Evolutionary conservation across 2,888 invertebrate species (phyloP).

Genomic region (Trachelus troglodyta): DNA sequence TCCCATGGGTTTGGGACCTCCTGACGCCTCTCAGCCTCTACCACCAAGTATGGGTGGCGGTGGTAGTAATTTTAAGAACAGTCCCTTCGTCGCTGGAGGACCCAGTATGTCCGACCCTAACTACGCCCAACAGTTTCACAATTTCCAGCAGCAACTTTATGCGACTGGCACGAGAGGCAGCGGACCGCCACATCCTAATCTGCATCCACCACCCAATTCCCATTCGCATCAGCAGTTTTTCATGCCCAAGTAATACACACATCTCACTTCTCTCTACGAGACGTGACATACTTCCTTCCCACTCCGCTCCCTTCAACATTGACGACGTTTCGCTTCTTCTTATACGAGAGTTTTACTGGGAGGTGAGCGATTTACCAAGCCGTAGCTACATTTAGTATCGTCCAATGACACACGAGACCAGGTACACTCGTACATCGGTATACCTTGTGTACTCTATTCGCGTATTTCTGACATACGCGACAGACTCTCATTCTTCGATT

Average conservation of each 20-base stretch:
- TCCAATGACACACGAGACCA: neutral
- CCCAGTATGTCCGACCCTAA: constrained; percentile 90
- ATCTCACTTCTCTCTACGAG: neutral
- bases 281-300: neutral
- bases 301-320: neutral
- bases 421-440: neutral
- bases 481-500: neutral
- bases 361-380: neutral
- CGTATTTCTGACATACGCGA: neutral
- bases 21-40: constrained; percentile 78
- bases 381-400: neutral
- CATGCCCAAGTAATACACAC: constrained; percentile 62
- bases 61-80: constrained; percentile 76
- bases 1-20: constrained; percentile 69
- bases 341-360: neutral
- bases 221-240: constrained; percentile 67
- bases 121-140: constrained; percentile 95
- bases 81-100: constrained; percentile 82
- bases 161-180: constrained; percentile 82
- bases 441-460: neutral
- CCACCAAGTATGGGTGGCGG: constrained; percentile 84
- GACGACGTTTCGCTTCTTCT: neutral
- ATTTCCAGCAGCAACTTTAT: constrained; percentile 95
- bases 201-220: constrained; percentile 64
- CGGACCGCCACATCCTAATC: constrained; percentile 66